Evolutionary conservation across 2,113 vertebrate genomes (phyloP).

Genomic region (Falco punctatus): DNA sequence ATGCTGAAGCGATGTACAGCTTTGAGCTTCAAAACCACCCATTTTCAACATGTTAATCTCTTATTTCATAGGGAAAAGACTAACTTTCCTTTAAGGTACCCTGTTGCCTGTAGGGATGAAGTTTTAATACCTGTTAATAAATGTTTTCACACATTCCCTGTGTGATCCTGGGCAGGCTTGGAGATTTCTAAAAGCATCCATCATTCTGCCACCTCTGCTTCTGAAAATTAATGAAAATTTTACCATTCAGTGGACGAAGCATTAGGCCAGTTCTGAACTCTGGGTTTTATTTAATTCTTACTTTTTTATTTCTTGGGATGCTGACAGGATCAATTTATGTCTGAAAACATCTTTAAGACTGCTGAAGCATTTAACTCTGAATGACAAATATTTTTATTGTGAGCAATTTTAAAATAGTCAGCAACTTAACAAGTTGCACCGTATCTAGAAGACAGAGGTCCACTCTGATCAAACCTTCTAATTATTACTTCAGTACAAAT

Average conservation of each 20-base stretch:
- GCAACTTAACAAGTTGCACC: not conserved
- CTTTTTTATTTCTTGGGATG: not conserved
- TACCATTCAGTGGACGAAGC: not conserved
- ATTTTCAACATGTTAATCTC: not conserved
- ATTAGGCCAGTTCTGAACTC: constrained; percentile 1
- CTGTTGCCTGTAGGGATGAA: not conserved
- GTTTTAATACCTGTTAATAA: constrained; percentile 45
- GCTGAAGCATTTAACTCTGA: not conserved
- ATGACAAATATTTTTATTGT: constrained; percentile 17
- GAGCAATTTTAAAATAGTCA: not conserved
- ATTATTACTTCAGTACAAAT: not conserved
- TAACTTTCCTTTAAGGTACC: not conserved
- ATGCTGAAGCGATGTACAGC: not conserved
- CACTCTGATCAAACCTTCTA: not conserved
- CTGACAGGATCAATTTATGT: constrained; percentile 36
- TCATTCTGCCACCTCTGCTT: constrained; percentile 22
- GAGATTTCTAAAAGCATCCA: constrained; percentile 2
- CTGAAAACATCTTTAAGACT: not conserved
- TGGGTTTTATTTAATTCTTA: constrained; percentile 27
- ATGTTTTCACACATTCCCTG: constrained; percentile 1
- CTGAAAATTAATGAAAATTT: constrained; percentile 46
- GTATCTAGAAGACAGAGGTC: not conserved
- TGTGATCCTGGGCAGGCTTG: not conserved
- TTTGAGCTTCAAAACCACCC: not conserved
- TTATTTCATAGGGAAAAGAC: not conserved